A percentile compares a stretch with the other conserved stretches of the same genome.
These are phyloP conservation scores for Bufo bufo DNA, from an alignment of 2,113 vertebrate species.

Conservation along the genomic window DNA sequence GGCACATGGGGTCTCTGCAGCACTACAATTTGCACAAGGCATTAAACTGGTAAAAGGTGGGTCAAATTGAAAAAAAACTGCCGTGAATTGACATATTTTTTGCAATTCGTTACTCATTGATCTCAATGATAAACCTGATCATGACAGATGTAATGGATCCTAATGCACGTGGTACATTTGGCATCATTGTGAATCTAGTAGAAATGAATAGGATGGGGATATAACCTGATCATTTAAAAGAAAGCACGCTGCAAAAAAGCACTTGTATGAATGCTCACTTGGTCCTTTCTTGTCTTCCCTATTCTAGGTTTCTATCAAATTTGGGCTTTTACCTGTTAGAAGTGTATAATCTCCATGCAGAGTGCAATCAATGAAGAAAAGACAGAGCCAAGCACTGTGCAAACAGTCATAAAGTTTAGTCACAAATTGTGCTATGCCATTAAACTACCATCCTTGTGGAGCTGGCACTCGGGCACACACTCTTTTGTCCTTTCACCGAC, in stretches of 20 bases:
- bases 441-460: constrained; percentile 12
- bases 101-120: neutral
- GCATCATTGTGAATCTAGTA: neutral
- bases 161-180: neutral
- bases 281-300: neutral
- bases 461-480: constrained; percentile 27
- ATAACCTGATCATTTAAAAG: neutral
- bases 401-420: constrained; percentile 12
- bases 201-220: neutral
- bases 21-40: too few relatives aligned
- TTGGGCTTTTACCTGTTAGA: neutral
- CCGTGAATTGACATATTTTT: neutral
- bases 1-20: too few relatives aligned
- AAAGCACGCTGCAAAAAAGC: neutral
- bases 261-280: neutral
- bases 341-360: neutral
- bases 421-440: constrained; percentile 38
- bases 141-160: neutral
- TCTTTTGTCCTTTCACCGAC: constrained; percentile 28
- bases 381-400: neutral
- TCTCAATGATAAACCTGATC: neutral
- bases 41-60: too few relatives aligned
- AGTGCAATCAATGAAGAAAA: neutral
- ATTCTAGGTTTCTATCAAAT: neutral
- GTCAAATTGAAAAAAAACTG: too few relatives aligned